These are phyloP conservation scores for Monarcha castaneiventris DNA, from an alignment of 2,113 vertebrate genomes.

Conservation along the genomic window DNA sequence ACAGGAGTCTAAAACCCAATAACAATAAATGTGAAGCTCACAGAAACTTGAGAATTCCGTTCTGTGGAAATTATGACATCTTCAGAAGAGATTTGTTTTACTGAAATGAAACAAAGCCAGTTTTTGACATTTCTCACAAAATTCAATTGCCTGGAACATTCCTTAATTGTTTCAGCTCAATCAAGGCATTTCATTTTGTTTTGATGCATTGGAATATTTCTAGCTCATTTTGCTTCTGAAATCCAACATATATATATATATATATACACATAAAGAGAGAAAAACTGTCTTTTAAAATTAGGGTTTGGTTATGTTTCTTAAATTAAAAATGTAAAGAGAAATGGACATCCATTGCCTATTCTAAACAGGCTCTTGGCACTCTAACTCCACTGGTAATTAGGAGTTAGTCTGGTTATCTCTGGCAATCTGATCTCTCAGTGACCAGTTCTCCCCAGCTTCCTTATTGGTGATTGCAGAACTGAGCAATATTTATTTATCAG, in stretches of 20 bases:
- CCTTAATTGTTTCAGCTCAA: conserved; percentile 49
- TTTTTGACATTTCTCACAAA: conserved; percentile 25
- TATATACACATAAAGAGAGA: background rate
- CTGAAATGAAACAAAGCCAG: conserved; percentile 30
- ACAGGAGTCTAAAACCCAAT: conserved; percentile 13
- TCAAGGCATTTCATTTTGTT: conserved; percentile 41
- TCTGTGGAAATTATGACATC: conserved; percentile 18
- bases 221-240: background rate
- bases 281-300: background rate
- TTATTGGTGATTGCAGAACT: background rate
- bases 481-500: background rate
- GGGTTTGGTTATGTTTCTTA: background rate
- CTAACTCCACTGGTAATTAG: background rate
- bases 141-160: conserved; percentile 45
- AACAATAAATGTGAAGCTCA: background rate
- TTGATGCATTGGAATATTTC: conserved; percentile 27
- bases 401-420: background rate
- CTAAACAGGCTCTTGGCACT: background rate
- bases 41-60: conserved; percentile 14
- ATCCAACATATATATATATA: background rate
- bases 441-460: background rate
- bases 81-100: background rate
- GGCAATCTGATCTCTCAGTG: background rate
- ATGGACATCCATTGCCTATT: background rate
- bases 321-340: conserved; percentile 1